Evolutionary conservation across 1,140 invertebrate genomes (phyloP).

Genomic region (Danaus melanippus): DNA sequence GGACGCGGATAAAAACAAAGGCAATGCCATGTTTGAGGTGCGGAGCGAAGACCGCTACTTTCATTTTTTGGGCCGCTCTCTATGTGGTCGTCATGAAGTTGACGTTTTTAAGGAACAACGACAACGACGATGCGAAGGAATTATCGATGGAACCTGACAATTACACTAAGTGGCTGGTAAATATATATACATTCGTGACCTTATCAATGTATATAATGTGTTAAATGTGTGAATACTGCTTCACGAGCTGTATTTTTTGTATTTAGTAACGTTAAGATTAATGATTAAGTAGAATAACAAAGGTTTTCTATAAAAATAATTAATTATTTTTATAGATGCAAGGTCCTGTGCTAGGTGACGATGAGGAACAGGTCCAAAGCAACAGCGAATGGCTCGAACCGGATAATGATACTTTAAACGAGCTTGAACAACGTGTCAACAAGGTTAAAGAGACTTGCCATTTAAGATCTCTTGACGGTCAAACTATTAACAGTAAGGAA

Average conservation of each 20-base stretch:
- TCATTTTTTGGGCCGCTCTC: constrained; percentile 64
- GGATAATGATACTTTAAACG: constrained; percentile 46
- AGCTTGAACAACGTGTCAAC: constrained; percentile 36
- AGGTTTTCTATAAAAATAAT: too few relatives aligned
- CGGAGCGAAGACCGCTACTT: constrained; percentile 61
- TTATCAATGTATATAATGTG: constrained; percentile 5
- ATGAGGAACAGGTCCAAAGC: constrained; percentile 33
- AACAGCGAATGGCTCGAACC: constrained; percentile 42
- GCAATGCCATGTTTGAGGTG: constrained; percentile 53
- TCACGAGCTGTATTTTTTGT: too few relatives aligned
- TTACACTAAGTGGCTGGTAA: constrained; percentile 65
- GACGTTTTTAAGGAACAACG: constrained; percentile 61
- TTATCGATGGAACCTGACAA: constrained; percentile 59
- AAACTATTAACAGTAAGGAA: constrained; percentile 74
- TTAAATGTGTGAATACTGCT: too few relatives aligned
- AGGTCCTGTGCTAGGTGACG: constrained; percentile 50
- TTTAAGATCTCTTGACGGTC: constrained; percentile 24
- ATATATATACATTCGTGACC: constrained; percentile 5
- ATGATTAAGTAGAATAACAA: too few relatives aligned
- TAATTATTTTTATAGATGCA: constrained; percentile 35
- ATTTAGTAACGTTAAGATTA: too few relatives aligned
- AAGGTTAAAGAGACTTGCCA: constrained; percentile 41
- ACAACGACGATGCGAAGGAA: constrained; percentile 36
- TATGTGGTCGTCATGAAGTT: constrained; percentile 69
- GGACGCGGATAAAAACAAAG: constrained; percentile 44